Evolutionary conservation across 2,888 invertebrate species (phyloP), one percentile per base, ranked within the genome.

Genomic region (Eubasilissa splendida): DNA sequence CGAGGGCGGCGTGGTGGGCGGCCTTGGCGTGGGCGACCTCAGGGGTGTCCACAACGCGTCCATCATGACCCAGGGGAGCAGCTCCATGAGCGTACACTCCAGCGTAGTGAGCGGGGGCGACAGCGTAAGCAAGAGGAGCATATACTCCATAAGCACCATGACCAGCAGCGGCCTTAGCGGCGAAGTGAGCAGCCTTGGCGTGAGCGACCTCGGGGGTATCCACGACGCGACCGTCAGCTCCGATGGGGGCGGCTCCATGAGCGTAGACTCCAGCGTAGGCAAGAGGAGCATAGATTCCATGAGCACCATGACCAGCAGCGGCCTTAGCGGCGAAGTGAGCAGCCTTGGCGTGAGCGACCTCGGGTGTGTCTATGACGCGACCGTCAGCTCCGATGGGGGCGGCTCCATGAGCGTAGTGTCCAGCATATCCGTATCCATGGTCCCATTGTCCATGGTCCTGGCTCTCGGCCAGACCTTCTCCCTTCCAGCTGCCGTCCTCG

Each of bases 261-360:
- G 68, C 68, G 14, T 50, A 68, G 50, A 50, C 50, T 50, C 42
- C 42, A 42, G 42, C 42, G 42, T 42, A 42, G 42, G 42, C 42
- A 7, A 42, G 42, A 7, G 42, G 42, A 42, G 42, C 4, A 7
- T 42, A 42, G 4, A 42, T 7, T 42, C 68, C 68, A 68, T 68
- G 68, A 9, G 42, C 68, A 50, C 11, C 42, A 14, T 68, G 50
- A 8, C 14, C 66, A 7, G 12, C 42, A 8, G 42, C 66, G 7
- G 89, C 88, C 56, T 92, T 89, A 70, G 92, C 92, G 76, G 92
- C 88, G 81, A 92, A 89, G 87, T 93, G 93, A 71, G 91, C 90
- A 80, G 92, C 91, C 85, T 91, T 91, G 60, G 92, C 93, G 83
- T 91, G 91, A 82, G 92, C 92, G 56, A 93, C 93, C 86, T 92